Percentiles rank a stretch among this genome's conserved stretches.
phyloP scores from a whole-genome alignment of 1,140 invertebrate species.

The Batillaria attramentaria region DNA sequence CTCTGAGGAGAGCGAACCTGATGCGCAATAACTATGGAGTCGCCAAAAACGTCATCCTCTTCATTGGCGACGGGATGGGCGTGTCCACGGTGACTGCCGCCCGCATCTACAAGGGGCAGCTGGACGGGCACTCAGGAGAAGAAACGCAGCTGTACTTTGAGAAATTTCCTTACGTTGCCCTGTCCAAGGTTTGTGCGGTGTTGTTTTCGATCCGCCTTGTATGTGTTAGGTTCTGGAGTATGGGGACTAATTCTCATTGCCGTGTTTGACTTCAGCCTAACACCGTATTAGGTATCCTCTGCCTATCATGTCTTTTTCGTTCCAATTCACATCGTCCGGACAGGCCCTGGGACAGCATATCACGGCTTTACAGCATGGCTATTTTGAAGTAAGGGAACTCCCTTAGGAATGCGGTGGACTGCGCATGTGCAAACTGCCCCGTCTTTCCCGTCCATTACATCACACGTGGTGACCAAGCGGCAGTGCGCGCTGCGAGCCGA shows the following conservation, averaged over 20 bases:
- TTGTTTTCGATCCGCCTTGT: not conserved
- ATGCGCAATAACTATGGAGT: conserved; percentile 37
- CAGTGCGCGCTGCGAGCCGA: too few species aligned
- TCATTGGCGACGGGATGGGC: conserved; percentile 66
- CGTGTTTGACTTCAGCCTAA: not conserved
- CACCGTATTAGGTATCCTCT: not conserved
- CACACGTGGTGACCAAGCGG: too few species aligned
- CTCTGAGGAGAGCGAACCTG: conserved; percentile 24
- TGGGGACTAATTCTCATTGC: not conserved
- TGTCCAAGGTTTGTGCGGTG: conserved; percentile 77
- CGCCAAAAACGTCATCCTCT: conserved; percentile 64
- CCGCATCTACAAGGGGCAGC: conserved; percentile 76
- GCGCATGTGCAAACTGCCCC: too few species aligned
- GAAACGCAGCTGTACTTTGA: conserved; percentile 81
- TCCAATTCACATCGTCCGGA: not conserved
- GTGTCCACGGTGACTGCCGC: conserved; percentile 58
- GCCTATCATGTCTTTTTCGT: not conserved
- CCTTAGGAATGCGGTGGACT: too few species aligned
- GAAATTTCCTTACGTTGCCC: conserved; percentile 80
- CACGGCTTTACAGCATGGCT: too few species aligned
- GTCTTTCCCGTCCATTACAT: too few species aligned
- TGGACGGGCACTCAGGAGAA: conserved; percentile 73
- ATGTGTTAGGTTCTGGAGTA: not conserved
- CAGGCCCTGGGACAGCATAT: too few species aligned
- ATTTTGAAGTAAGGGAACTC: too few species aligned